These are phyloP conservation scores for Osmerus mordax DNA, from an alignment of 2,113 vertebrate genomes.

Conservation along the genomic window DNA sequence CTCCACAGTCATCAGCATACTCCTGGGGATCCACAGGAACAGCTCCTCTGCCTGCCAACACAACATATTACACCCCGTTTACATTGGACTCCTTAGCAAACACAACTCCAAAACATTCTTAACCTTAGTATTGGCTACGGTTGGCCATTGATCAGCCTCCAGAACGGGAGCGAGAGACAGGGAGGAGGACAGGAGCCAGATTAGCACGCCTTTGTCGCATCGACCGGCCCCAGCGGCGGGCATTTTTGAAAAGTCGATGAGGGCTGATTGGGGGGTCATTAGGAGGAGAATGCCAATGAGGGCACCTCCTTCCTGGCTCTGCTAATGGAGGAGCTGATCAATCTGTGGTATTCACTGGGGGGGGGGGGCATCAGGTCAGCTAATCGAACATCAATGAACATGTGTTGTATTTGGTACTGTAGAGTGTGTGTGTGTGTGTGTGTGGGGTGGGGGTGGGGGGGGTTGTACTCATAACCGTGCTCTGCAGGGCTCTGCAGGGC, in stretches of 20 bases:
- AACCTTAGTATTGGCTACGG: not conserved
- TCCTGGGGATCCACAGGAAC: conserved; percentile 96
- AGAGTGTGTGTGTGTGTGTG: too few species aligned
- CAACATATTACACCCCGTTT: not conserved
- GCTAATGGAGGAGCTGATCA: not conserved
- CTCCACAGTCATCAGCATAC: conserved; percentile 95
- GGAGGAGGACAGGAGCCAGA: too few species aligned
- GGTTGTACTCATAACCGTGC: not conserved
- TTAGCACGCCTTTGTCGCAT: not conserved
- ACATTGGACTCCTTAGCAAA: too few species aligned
- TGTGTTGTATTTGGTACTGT: too few species aligned
- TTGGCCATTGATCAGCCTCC: not conserved
- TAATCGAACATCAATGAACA: not conserved
- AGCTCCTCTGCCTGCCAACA: conserved; percentile 87
- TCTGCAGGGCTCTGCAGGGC: not conserved
- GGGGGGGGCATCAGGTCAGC: not conserved
- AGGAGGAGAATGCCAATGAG: not conserved
- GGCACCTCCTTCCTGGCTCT: not conserved
- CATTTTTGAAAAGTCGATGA: not conserved
- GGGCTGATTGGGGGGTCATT: conserved; percentile 1
- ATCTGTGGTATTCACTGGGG: not conserved
- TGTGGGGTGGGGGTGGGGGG: too few species aligned
- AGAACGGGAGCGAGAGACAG: not conserved
- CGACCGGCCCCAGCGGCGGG: not conserved
- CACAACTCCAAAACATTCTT: too few species aligned